phyloP scores from a whole-genome alignment of 2,888 invertebrate species.

The Danaus chrysippus region DNA sequence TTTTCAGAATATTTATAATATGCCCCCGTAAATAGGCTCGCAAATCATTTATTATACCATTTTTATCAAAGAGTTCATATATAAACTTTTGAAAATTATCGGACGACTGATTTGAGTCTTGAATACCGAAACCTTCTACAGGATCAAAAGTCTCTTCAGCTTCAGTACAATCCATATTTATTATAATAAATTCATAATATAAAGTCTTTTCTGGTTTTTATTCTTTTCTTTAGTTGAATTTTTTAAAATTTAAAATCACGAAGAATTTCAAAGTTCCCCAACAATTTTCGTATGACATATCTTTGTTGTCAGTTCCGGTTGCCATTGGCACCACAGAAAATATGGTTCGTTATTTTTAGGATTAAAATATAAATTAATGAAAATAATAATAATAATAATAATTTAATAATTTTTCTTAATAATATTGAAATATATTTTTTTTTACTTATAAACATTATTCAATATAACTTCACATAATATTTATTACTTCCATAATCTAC shows the following conservation, averaged over 20 bases:
- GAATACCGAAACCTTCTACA: conserved; percentile 33
- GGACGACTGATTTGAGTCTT: conserved; percentile 43
- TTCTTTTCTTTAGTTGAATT: conserved; percentile 21
- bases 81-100: conserved; percentile 79
- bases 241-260: conserved; percentile 37
- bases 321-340: conserved; percentile 27
- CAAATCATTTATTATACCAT: conserved; percentile 79
- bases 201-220: conserved; percentile 18
- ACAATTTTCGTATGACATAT: conserved; percentile 42
- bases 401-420: too few species aligned
- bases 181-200: conserved; percentile 22
- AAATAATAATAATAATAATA: too few species aligned
- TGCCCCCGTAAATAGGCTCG: conserved; percentile 79
- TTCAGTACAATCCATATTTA: conserved; percentile 47
- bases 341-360: conserved; percentile 6
- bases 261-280: conserved; percentile 67
- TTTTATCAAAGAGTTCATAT: conserved; percentile 79
- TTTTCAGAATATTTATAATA: conserved; percentile 77
- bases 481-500: background rate
- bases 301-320: conserved; percentile 59
- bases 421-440: too few species aligned
- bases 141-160: conserved; percentile 26
- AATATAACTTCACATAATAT: too few species aligned
- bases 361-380: too few species aligned
- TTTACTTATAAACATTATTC: too few species aligned